Percentiles rank a stretch among this genome's conserved stretches.
Conservation (phyloP, 2,113 vertebrate species). For the Cyphomyrus discorhynchus region DNA sequence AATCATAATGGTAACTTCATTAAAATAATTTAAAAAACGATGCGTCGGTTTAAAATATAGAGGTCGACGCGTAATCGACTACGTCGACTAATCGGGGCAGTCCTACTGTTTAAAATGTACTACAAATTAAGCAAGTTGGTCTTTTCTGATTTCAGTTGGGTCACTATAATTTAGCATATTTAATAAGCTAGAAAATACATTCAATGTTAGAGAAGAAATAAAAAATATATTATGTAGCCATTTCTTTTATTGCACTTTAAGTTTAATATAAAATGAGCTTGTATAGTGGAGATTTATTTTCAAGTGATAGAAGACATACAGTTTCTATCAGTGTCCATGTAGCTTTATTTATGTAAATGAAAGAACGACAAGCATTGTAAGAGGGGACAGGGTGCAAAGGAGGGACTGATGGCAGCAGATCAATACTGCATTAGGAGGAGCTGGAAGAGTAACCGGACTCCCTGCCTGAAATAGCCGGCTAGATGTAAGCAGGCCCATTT, state of each 20-base stretch:
- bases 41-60: too few relatives aligned
- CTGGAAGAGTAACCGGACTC: slow-evolving; percentile 55
- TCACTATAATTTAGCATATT: not conserved
- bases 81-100: too few relatives aligned
- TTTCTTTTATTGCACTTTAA: not conserved
- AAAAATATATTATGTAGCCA: not conserved
- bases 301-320: not conserved
- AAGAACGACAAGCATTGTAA: not conserved
- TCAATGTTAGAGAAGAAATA: not conserved
- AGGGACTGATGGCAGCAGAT: slow-evolving; percentile 46
- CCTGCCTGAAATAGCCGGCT: slow-evolving; percentile 7
- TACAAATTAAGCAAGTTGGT: not conserved
- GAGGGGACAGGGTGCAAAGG: slow-evolving; percentile 34
- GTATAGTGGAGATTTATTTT: not conserved
- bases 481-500: not conserved
- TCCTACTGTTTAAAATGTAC: not conserved
- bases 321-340: not conserved
- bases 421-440: slow-evolving; percentile 48
- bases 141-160: not conserved
- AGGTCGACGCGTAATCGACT: too few relatives aligned
- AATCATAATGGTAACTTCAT: too few relatives aligned
- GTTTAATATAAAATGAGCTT: not conserved
- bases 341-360: slow-evolving; percentile 6
- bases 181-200: not conserved
- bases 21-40: too few relatives aligned